These are phyloP conservation scores for Cyphomyrmex costatus DNA, from an alignment of 1,140 invertebrate genomes.

Conservation along the genomic window DNA sequence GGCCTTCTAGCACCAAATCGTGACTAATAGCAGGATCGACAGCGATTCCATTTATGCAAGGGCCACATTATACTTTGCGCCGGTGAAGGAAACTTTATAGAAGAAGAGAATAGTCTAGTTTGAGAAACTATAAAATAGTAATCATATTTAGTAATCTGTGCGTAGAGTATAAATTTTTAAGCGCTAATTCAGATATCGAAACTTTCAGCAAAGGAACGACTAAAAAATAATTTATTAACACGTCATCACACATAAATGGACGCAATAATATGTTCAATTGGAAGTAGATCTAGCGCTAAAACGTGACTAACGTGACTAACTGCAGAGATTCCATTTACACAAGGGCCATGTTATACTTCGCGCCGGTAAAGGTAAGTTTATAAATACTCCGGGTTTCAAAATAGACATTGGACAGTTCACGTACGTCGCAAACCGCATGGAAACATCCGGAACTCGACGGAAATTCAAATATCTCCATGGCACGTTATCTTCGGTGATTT, in stretches of 20 bases:
- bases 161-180: too few species aligned
- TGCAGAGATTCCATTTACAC: conserved; percentile 67
- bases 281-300: neutral
- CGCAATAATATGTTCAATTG: neutral
- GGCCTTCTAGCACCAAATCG: neutral
- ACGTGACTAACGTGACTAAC: conserved; percentile 11
- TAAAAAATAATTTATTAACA: neutral
- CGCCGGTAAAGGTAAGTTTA: conserved; percentile 73
- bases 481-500: neutral
- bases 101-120: neutral
- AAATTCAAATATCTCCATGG: conserved; percentile 64
- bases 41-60: conserved; percentile 67
- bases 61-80: conserved; percentile 43
- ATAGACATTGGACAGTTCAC: conserved; percentile 63
- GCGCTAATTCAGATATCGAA: neutral
- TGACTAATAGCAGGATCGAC: neutral
- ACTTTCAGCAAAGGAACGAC: neutral
- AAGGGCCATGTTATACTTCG: conserved; percentile 58
- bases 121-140: too few species aligned
- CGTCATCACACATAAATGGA: neutral
- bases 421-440: conserved; percentile 59
- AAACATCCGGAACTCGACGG: conserved; percentile 70
- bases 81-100: conserved; percentile 74
- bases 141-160: too few species aligned
- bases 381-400: conserved; percentile 71